Conservation (phyloP, 2,888 invertebrate genomes). For the Prenolepis imparis region DNA sequence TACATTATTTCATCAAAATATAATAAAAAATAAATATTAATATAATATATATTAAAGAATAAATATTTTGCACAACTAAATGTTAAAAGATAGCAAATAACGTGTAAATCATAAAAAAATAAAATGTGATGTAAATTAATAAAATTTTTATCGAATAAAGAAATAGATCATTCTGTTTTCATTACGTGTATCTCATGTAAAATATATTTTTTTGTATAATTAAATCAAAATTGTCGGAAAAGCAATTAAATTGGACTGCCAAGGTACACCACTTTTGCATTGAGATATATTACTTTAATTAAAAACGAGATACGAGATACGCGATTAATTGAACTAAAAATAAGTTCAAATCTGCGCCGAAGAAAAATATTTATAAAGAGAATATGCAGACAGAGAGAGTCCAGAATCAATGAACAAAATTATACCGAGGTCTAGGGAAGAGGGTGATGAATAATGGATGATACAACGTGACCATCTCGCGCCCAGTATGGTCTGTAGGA, state of each 20-base stretch:
- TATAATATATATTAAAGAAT: neutral
- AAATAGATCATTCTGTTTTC: neutral
- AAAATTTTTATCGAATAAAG: neutral
- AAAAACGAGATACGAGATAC: slow-evolving; percentile 27
- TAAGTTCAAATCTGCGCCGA: slow-evolving; percentile 68
- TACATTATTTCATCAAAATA: neutral
- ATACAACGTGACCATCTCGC: slow-evolving; percentile 81
- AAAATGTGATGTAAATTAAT: neutral
- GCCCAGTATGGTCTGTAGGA: slow-evolving; percentile 78
- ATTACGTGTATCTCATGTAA: neutral
- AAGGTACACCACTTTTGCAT: neutral
- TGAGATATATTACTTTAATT: neutral
- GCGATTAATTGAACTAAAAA: slow-evolving; percentile 66
- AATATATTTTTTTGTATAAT: neutral
- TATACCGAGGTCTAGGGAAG: slow-evolving; percentile 74
- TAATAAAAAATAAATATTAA: neutral
- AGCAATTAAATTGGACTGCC: neutral
- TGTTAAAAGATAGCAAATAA: neutral
- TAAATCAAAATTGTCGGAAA: neutral
- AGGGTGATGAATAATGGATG: slow-evolving; percentile 85
- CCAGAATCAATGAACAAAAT: slow-evolving; percentile 65
- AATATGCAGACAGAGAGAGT: slow-evolving; percentile 34
- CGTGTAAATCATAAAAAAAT: neutral
- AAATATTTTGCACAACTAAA: neutral
- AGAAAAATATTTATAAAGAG: slow-evolving; percentile 66